These are phyloP conservation scores for Phthorimaea operculella DNA, from an alignment of 1,140 invertebrate species.

Conservation along the genomic window DNA sequence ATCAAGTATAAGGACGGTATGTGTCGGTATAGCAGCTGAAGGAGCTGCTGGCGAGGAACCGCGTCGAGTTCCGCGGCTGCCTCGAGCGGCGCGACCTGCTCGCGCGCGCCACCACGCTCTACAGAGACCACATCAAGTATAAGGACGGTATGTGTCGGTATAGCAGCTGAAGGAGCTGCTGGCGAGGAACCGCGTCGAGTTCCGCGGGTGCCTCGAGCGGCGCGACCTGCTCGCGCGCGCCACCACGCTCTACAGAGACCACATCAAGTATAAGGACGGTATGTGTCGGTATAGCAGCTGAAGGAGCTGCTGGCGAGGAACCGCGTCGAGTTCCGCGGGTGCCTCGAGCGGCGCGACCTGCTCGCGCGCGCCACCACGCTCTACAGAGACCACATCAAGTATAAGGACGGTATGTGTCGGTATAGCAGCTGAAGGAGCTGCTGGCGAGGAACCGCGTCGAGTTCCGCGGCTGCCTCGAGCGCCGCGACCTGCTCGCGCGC, in stretches of 20 bases:
- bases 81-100: constrained; percentile 85
- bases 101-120: constrained; percentile 78
- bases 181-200: constrained; percentile 84
- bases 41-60: constrained; percentile 81
- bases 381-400: constrained; percentile 75
- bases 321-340: constrained; percentile 89
- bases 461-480: constrained; percentile 88
- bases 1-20: constrained; percentile 65
- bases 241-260: constrained; percentile 78
- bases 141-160: constrained; percentile 68
- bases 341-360: constrained; percentile 86
- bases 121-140: constrained; percentile 73
- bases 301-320: constrained; percentile 83
- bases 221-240: constrained; percentile 82
- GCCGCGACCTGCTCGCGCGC: constrained; percentile 80
- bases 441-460: constrained; percentile 85
- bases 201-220: constrained; percentile 88
- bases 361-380: constrained; percentile 78
- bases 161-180: constrained; percentile 84
- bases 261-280: constrained; percentile 69
- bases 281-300: constrained; percentile 73
- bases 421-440: constrained; percentile 82
- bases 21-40: constrained; percentile 77
- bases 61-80: constrained; percentile 89
- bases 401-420: constrained; percentile 66